Percentiles rank a stretch among this genome's conserved stretches.
Evolutionary conservation across 2,797 vertebrate species (phyloP).

Genomic region (Poeciliopsis paucimaculata): DNA sequence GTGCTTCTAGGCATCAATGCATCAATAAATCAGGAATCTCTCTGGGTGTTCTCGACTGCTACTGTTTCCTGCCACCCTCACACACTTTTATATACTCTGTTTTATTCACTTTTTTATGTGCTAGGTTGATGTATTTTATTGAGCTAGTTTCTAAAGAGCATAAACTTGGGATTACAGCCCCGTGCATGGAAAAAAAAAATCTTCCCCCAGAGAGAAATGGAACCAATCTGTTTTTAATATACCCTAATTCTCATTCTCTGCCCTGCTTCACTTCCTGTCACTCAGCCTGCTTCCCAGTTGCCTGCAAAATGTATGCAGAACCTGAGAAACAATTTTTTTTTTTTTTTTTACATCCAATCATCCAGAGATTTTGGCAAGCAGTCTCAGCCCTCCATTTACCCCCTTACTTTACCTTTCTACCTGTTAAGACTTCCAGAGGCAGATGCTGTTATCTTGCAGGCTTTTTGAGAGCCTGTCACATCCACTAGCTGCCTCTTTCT

Average conservation of each 20-base stretch:
- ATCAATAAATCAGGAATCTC: slow-evolving; percentile 72
- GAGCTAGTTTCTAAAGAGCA: slow-evolving; percentile 76
- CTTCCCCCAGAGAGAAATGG: slow-evolving; percentile 68
- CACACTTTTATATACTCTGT: slow-evolving; percentile 70
- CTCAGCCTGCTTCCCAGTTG: slow-evolving; percentile 44
- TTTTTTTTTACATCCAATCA: slow-evolving; percentile 69
- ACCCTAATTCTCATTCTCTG: slow-evolving; percentile 62
- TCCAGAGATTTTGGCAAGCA: slow-evolving; percentile 58
- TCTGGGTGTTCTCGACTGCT: slow-evolving; percentile 60
- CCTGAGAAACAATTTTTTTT: slow-evolving; percentile 30
- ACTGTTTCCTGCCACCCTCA: slow-evolving; percentile 60
- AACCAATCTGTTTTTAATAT: slow-evolving; percentile 76
- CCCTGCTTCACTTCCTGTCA: slow-evolving; percentile 51
- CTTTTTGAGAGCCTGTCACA: slow-evolving; percentile 78
- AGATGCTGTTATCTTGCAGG: slow-evolving; percentile 72
- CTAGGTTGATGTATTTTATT: slow-evolving; percentile 76
- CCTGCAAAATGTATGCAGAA: slow-evolving; percentile 50
- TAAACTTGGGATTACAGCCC: slow-evolving; percentile 77
- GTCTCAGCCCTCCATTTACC: slow-evolving; percentile 34
- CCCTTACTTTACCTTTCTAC: slow-evolving; percentile 56
- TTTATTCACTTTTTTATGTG: slow-evolving; percentile 76
- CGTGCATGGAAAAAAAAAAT: slow-evolving; percentile 62
- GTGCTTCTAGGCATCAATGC: slow-evolving; percentile 42
- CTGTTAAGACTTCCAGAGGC: slow-evolving; percentile 66
- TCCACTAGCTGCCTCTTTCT: slow-evolving; percentile 66